A percentile compares a stretch with the other conserved stretches of the same genome.
These are phyloP conservation scores for Hepsetus odoe DNA, from an alignment of 2,113 vertebrate species.

Conservation along the genomic window DNA sequence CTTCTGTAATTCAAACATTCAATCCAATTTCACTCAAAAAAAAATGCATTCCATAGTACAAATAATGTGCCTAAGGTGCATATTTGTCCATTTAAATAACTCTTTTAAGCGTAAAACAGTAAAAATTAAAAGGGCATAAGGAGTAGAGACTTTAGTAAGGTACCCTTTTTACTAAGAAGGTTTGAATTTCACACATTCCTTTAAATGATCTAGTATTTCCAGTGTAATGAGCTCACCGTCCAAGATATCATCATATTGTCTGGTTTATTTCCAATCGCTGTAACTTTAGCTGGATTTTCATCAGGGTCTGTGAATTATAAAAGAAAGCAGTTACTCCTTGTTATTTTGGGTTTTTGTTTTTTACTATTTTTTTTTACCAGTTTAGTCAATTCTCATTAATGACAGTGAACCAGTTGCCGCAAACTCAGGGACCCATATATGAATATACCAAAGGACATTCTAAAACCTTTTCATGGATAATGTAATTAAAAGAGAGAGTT, in stretches of 20 bases:
- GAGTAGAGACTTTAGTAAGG: no score
- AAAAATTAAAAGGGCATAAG: no score
- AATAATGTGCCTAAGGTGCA: no score
- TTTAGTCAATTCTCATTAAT: no score
- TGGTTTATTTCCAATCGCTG: constrained; percentile 83
- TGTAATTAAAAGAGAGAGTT: background rate
- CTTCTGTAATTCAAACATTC: constrained; percentile 69
- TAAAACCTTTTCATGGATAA: no score
- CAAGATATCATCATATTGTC: constrained; percentile 91
- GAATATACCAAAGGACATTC: no score
- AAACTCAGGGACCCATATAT: background rate
- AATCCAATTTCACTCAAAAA: background rate
- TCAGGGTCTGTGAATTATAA: constrained; percentile 81
- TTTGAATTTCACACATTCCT: no score
- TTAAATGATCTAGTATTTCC: background rate
- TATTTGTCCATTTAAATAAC: no score
- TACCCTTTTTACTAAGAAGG: no score
- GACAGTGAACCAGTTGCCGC: no score
- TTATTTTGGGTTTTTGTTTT: background rate
- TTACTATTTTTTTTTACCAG: background rate
- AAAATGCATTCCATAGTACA: no score
- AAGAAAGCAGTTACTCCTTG: background rate
- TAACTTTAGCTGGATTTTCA: constrained; percentile 83
- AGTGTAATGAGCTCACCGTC: constrained; percentile 78
- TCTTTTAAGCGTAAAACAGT: no score